These are phyloP conservation scores for Drosophila crucigera DNA, from an alignment of 2,888 invertebrate species.

Conservation along the genomic window DNA sequence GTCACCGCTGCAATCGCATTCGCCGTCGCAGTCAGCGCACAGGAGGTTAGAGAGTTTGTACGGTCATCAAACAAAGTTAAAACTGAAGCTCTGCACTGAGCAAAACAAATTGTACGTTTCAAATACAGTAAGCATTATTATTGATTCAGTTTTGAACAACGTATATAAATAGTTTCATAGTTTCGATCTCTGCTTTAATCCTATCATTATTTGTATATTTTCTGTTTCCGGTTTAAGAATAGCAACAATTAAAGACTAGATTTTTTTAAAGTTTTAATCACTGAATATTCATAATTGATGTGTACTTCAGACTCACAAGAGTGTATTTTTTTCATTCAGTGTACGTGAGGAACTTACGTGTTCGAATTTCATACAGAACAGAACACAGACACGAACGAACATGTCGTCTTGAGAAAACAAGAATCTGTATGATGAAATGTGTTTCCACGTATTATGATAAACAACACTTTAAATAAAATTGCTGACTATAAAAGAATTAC, in stretches of 20 bases:
- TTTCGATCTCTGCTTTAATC: not conserved
- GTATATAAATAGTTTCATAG: not conserved
- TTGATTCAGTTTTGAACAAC: not conserved
- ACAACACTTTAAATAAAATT: conserved; percentile 13
- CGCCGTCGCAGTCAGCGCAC: conserved; percentile 5
- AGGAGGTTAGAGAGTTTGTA: conserved; percentile 38
- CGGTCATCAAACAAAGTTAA: conserved; percentile 27
- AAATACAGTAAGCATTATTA: not conserved
- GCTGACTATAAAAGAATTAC: conserved; percentile 28
- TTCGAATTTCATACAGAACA: conserved; percentile 23
- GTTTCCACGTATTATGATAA: conserved; percentile 51
- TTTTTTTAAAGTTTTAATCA: not conserved
- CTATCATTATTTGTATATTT: not conserved
- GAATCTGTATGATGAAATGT: conserved; percentile 26
- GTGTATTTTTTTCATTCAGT: not conserved
- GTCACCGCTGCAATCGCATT: conserved; percentile 41
- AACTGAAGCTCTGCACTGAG: conserved; percentile 31
- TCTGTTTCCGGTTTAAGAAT: not conserved
- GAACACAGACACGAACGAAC: conserved; percentile 21
- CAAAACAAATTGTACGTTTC: conserved; percentile 6
- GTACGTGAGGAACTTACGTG: conserved; percentile 34
- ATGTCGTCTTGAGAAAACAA: conserved; percentile 6
- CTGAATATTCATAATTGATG: not conserved
- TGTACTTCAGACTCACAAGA: not conserved
- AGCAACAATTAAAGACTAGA: not conserved